Evolutionary conservation across 2,888 invertebrate species (phyloP).

Genomic region (Tetragnatha montana): DNA sequence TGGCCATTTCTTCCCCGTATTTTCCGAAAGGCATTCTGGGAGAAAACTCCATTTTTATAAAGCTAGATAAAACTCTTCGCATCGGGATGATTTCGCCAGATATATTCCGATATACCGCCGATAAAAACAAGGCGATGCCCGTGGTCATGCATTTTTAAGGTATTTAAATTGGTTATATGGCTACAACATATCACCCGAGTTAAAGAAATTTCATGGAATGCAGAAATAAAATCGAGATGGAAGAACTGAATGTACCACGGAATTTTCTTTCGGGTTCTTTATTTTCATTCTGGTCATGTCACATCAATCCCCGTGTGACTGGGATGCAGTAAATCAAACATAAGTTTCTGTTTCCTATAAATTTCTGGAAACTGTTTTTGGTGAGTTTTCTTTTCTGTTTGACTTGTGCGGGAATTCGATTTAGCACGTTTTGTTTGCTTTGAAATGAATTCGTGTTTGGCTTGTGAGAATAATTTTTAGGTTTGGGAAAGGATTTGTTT

Average conservation of each 20-base stretch:
- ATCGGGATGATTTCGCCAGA: slow-evolving; percentile 15
- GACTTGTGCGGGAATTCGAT: background rate
- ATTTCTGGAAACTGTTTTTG: background rate
- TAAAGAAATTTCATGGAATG: slow-evolving; percentile 6
- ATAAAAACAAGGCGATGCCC: slow-evolving; percentile 7
- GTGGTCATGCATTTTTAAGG: slow-evolving; percentile 32
- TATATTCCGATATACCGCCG: slow-evolving; percentile 4
- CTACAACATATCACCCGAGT: slow-evolving; percentile 18
- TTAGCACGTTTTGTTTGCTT: background rate
- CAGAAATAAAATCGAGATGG: slow-evolving; percentile 5
- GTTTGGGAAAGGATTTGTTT: background rate
- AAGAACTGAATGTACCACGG: background rate
- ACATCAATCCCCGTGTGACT: background rate
- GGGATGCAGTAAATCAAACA: background rate
- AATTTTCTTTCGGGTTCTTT: background rate
- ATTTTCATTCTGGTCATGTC: background rate
- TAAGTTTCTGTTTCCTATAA: background rate
- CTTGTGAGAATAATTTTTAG: background rate
- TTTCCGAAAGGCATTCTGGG: background rate
- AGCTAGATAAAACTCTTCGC: slow-evolving; percentile 3
- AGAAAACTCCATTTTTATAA: slow-evolving; percentile 35
- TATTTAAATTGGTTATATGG: slow-evolving; percentile 38
- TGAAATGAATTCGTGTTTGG: background rate
- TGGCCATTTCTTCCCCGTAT: background rate
- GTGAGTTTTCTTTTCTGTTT: background rate